Conservation (phyloP, 2,888 invertebrate genomes). For the Cistogaster globosa region DNA sequence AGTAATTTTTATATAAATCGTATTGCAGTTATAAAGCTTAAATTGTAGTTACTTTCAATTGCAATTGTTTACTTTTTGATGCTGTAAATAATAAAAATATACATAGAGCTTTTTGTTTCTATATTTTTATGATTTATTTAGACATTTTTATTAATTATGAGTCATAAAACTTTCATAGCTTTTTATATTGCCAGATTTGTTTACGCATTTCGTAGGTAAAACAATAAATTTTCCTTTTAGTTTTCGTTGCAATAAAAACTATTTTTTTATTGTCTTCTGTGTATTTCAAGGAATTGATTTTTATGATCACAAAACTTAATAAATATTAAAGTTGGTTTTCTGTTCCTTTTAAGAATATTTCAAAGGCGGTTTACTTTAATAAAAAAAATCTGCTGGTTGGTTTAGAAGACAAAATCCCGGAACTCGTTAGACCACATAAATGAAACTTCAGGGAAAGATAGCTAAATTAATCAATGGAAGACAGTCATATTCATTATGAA, state of each 20-base stretch:
- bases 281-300: too few relatives aligned
- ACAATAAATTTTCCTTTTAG: not conserved
- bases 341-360: too few relatives aligned
- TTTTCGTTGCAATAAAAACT: not conserved
- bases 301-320: too few relatives aligned
- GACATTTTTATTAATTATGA: slow-evolving; percentile 68
- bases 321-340: too few relatives aligned
- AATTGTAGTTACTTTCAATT: slow-evolving; percentile 56
- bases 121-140: slow-evolving; percentile 62
- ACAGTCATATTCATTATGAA: too few relatives aligned
- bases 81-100: slow-evolving; percentile 23
- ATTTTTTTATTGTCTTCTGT: too few relatives aligned
- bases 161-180: slow-evolving; percentile 62
- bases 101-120: slow-evolving; percentile 9
- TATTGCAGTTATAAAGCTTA: slow-evolving; percentile 54
- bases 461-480: too few relatives aligned
- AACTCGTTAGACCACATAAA: too few relatives aligned
- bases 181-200: slow-evolving; percentile 14
- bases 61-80: slow-evolving; percentile 21
- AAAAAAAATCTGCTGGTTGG: too few relatives aligned
- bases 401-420: too few relatives aligned
- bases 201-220: slow-evolving; percentile 29
- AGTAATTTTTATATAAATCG: slow-evolving; percentile 43
- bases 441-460: too few relatives aligned
- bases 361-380: too few relatives aligned